phyloP scores from a whole-genome alignment of 2,113 vertebrate species.

The Daboia siamensis region DNA sequence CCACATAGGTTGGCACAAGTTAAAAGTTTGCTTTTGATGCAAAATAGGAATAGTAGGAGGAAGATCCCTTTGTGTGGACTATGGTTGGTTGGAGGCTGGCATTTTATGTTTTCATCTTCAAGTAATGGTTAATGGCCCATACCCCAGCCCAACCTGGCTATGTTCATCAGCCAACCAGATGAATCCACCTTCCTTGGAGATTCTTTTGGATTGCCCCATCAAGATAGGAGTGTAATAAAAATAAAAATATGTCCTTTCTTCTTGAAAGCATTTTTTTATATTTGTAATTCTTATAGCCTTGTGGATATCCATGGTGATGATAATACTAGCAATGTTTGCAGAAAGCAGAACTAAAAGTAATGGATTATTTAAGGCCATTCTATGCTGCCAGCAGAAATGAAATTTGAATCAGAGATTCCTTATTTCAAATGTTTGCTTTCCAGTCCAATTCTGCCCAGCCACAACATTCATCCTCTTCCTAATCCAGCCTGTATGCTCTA shows the following conservation, averaged over 20 bases:
- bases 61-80: not conserved
- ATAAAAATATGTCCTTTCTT: not conserved
- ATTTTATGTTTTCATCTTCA: not conserved
- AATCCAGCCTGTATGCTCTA: not conserved
- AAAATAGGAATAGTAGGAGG: not conserved
- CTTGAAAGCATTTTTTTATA: not conserved
- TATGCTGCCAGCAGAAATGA: not conserved
- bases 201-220: not conserved
- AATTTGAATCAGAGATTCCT: not conserved
- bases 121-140: not conserved
- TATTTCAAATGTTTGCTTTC: not conserved
- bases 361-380: not conserved
- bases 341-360: not conserved
- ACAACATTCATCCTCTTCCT: not conserved
- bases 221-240: not conserved
- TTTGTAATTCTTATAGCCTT: not conserved
- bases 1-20: not conserved
- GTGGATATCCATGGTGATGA: not conserved
- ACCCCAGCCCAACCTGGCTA: not conserved
- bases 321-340: not conserved
- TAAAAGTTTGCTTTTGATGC: not conserved
- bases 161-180: not conserved
- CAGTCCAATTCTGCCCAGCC: not conserved
- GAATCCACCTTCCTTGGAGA: not conserved
- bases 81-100: not conserved